These are phyloP conservation scores for Villa cingulata DNA, from an alignment of 2,888 invertebrate genomes.

Conservation along the genomic window DNA sequence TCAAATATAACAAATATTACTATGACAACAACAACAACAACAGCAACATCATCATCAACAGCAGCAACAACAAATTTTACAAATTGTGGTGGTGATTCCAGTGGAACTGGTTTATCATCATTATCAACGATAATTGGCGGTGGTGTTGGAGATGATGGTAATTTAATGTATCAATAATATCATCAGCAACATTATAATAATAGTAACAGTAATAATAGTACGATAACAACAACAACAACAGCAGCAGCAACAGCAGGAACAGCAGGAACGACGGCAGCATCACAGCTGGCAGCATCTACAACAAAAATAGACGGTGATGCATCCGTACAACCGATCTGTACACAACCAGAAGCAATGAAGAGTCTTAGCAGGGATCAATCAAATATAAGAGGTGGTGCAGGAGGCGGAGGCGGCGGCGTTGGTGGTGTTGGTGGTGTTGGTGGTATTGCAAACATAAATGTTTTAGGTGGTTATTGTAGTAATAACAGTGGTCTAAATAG, in stretches of 20 bases:
- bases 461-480: slow-evolving; percentile 22
- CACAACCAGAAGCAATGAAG: slow-evolving; percentile 32
- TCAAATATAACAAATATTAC: slow-evolving; percentile 11
- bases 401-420: slow-evolving; percentile 11
- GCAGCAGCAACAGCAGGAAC: too few relatives aligned
- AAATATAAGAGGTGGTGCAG: slow-evolving; percentile 17
- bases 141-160: too few relatives aligned
- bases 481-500: slow-evolving; percentile 5
- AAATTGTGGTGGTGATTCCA: neutral
- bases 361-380: slow-evolving; percentile 16
- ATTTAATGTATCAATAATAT: neutral
- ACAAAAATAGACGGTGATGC: slow-evolving; percentile 17
- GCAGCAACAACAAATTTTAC: slow-evolving; percentile 7
- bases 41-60: too few relatives aligned
- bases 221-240: neutral
- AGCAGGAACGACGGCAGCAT: too few relatives aligned
- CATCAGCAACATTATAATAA: neutral
- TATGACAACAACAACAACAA: slow-evolving; percentile 11
- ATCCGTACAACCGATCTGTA: slow-evolving; percentile 31
- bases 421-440: slow-evolving; percentile 15
- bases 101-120: neutral
- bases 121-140: too few relatives aligned
- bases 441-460: slow-evolving; percentile 12
- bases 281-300: neutral
- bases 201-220: neutral